A percentile compares a stretch with the other conserved stretches of the same genome.
Conservation (phyloP, 2,888 invertebrate genomes). For the Lepidonotus clava region DNA sequence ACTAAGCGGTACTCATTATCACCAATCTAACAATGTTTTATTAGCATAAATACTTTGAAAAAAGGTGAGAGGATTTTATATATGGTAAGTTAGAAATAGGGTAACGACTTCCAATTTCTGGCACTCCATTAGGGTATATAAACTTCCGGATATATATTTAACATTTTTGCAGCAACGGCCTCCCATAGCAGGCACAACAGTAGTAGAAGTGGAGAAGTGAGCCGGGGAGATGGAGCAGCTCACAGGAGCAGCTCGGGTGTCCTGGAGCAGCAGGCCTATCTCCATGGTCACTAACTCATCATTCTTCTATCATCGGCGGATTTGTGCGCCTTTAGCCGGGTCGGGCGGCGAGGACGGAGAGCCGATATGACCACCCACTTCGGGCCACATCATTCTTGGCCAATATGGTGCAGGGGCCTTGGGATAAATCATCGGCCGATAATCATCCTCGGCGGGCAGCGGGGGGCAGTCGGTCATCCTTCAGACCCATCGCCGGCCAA, state of each 20-base stretch:
- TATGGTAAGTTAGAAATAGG: too few species aligned
- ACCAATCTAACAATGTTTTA: too few species aligned
- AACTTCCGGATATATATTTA: too few species aligned
- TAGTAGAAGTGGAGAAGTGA: too few species aligned
- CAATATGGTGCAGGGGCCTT: constrained; percentile 40
- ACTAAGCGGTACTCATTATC: too few species aligned
- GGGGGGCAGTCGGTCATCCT: not conserved
- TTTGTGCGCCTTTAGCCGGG: constrained; percentile 46
- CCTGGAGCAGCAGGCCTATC: not conserved
- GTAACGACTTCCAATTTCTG: too few species aligned
- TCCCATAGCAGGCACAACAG: too few species aligned
- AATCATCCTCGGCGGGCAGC: constrained; percentile 4
- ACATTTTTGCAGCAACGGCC: too few species aligned
- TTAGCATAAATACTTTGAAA: too few species aligned
- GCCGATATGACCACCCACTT: constrained; percentile 30
- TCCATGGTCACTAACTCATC: constrained; percentile 44
- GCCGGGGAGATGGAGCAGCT: too few species aligned
- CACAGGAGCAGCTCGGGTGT: not conserved
- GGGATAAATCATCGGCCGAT: constrained; percentile 46
- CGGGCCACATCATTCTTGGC: constrained; percentile 27
- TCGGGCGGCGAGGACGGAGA: constrained; percentile 2
- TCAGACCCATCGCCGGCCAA: not conserved
- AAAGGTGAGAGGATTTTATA: too few species aligned
- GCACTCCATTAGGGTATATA: too few species aligned
- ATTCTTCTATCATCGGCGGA: constrained; percentile 46